These are phyloP conservation scores for Lasioglossum albipes DNA, from an alignment of 1,140 invertebrate species.

Conservation along the genomic window DNA sequence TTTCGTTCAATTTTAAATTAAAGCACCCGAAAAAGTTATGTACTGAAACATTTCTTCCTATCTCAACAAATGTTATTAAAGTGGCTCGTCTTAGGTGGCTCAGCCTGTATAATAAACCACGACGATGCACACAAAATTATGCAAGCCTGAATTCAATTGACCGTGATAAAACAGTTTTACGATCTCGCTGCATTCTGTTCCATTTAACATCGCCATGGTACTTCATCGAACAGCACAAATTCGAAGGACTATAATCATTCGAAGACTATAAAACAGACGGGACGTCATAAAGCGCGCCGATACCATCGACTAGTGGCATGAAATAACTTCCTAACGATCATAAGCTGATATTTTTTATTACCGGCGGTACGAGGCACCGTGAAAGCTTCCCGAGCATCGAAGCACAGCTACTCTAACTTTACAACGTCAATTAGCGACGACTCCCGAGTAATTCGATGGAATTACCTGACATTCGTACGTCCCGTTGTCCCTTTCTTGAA, in stretches of 20 bases:
- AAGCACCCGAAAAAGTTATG: too few relatives aligned
- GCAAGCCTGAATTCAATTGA: too few relatives aligned
- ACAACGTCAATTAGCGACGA: too few relatives aligned
- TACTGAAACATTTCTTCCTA: too few relatives aligned
- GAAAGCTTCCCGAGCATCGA: too few relatives aligned
- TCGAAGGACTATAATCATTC: background rate
- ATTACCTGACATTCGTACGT: slow-evolving; percentile 97
- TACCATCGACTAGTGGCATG: background rate
- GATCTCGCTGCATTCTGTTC: background rate
- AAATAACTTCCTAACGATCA: background rate
- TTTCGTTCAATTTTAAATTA: too few relatives aligned
- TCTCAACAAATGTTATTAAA: too few relatives aligned
- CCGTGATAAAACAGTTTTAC: background rate
- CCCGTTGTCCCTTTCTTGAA: slow-evolving; percentile 94
- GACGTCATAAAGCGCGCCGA: background rate
- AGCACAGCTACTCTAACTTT: too few relatives aligned
- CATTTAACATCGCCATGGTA: background rate
- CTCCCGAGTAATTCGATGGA: background rate
- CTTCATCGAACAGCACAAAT: background rate
- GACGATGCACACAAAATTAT: too few relatives aligned
- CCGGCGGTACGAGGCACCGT: background rate
- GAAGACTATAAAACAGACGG: background rate
- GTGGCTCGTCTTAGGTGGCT: too few relatives aligned
- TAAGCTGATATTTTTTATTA: background rate
- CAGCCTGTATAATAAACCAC: too few relatives aligned